Conservation (phyloP, 2,113 vertebrate genomes). For the Nyctereutes procyonoides region DNA sequence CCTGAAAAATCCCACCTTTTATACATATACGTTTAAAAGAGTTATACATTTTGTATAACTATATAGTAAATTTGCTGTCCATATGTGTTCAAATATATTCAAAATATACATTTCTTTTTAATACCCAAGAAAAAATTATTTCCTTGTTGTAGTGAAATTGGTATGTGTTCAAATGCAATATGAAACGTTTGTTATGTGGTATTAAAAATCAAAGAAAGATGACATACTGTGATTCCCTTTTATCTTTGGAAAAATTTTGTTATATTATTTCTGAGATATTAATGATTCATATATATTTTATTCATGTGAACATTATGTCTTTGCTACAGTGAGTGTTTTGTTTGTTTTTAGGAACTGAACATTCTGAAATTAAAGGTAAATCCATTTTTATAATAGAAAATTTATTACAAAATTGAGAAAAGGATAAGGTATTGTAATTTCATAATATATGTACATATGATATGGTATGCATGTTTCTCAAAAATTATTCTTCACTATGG, state of each 20-base stretch:
- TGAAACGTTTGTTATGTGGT: neutral
- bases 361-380: constrained; percentile 62
- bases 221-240: neutral
- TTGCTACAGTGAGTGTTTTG: neutral
- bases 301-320: constrained; percentile 55
- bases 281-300: constrained; percentile 37
- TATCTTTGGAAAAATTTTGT: neutral
- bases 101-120: constrained; percentile 16
- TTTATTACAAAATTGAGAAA: neutral
- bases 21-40: constrained; percentile 15
- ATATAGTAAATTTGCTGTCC: neutral
- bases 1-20: neutral
- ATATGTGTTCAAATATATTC: neutral
- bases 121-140: constrained; percentile 30
- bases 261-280: neutral
- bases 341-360: constrained; percentile 49
- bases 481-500: constrained; percentile 4
- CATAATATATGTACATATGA: neutral
- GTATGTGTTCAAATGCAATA: neutral
- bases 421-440: neutral
- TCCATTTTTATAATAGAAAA: constrained; percentile 42
- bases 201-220: constrained; percentile 33
- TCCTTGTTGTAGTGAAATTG: neutral
- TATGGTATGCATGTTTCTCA: neutral
- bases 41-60: neutral